Evolutionary conservation across 2,888 invertebrate genomes (phyloP), one percentile per base, ranked within the genome.

Genomic region (Agrilus mali): DNA sequence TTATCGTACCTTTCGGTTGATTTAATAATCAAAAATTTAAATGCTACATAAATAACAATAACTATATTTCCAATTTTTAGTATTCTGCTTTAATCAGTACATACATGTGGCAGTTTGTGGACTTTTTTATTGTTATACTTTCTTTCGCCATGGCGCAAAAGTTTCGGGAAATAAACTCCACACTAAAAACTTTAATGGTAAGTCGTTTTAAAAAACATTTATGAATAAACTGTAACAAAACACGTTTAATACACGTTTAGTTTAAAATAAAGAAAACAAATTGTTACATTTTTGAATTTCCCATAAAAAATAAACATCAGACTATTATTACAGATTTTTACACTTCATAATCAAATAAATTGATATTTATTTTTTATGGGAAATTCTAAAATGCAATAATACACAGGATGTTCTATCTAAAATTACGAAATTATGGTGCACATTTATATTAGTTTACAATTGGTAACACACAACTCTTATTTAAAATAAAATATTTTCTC

Each of bases 51-150:
- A 36, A 4, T 6, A 5, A 14, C 34, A 5, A 14, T 14, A 33
- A 36, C 3, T 15, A 2, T n/a, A 10, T 37, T 37, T 37, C 15
- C 2, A 10, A 10, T 17, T 43, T 41, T 33, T 14, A 50, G 50
- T 40, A 45, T 42, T 33, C 43, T 36, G 35, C 31, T 20, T 13
- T 50, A 33, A 33, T 41, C 6, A 42, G 40, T 14, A 43, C 43
- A 13, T 45, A 45, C 34, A 34, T 40, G 7, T 51, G 51, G 51
- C 51, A 51, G 37, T 51, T 45, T 42, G 27, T 42, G n/a, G 43
- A 50, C 43, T 39, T 43, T 7, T 37, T 48, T 13, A 36, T 50
- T 10, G 40, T 47, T 13, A 15, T 50, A 7, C 16, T 48, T n/a
- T 45, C 51, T 13, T 27, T 38, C 13, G 45, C 46, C n/a, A 32